Base-by-base conservation (phyloP, 1,140 invertebrate genomes). In the Orchesella cincta region DNA sequence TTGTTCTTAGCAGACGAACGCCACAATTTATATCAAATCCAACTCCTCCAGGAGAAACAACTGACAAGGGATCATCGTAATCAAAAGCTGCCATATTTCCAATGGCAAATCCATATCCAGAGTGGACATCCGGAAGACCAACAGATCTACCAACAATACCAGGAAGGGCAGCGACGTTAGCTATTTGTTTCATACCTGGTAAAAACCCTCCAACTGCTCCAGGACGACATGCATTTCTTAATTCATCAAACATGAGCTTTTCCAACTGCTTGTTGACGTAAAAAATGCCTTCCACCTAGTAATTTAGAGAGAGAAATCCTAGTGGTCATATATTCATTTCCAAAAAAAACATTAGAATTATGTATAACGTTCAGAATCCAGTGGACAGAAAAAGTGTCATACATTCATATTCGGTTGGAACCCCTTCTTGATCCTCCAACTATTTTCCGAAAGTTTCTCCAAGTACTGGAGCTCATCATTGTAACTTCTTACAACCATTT, bases 61-160 rank as follows among this genome's bases (percentile, higher is more conserved):
- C 92, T 31, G 97, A 93, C 80, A 92, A 88, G 16, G 96, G 95
- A 88, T 99, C 90, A 83, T 90, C 88, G 87, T 97, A 93, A 86
- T 99, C 98, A 89, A 99, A 99, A 34, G 98, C 98, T 80, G 98
- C 98, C 94, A 99, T 98, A 86, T 99, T 99, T 79, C 98, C 94
- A 86, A 99, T 99, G 29, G 98, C 98, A 91, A 99, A 99, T 51
- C 98, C 98, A 90, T 99, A 99, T 51, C 98, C 98, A 29, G 97
- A 98, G 88, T 99, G 98, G 46, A 99, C 91, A 89, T 99, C 98
- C 16, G 98, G 98, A 20, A 99, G 87, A 34, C 98, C 98, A 82
- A 91, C 89, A 8, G 93, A 94, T 78, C 84, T 86, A 57, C 94
- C 95, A 70, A 99, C 97, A 82, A 99, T 99, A 1, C 97, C 98